A percentile compares a stretch with the other conserved stretches of the same genome.
These are phyloP conservation scores for Hoplostethus atlanticus DNA, from an alignment of 2,797 vertebrate genomes.

Conservation along the genomic window DNA sequence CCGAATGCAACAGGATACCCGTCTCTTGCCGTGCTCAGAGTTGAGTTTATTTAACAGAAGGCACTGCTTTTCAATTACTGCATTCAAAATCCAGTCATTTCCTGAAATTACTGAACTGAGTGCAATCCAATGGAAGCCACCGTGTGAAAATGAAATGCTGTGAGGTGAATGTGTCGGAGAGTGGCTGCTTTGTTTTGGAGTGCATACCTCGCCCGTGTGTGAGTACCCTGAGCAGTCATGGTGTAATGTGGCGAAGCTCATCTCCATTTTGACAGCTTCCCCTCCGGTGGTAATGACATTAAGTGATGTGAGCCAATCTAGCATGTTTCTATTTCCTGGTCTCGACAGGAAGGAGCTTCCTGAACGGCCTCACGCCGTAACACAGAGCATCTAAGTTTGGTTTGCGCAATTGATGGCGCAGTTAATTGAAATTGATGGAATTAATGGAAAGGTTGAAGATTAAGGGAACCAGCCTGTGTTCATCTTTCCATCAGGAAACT, in stretches of 20 bases:
- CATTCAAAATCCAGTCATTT: slow-evolving; percentile 56
- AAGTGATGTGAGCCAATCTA: slow-evolving; percentile 73
- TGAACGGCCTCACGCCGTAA: slow-evolving; percentile 65
- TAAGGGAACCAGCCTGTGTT: slow-evolving; percentile 30
- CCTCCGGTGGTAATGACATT: slow-evolving; percentile 72
- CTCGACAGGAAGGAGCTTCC: slow-evolving; percentile 41
- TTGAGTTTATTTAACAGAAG: slow-evolving; percentile 33
- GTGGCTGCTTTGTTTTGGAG: slow-evolving; percentile 40
- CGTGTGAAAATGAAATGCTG: slow-evolving; percentile 24
- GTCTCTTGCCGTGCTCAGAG: slow-evolving; percentile 15
- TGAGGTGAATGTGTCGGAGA: slow-evolving; percentile 23
- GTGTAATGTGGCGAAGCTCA: slow-evolving; percentile 59
- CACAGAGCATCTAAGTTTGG: slow-evolving; percentile 50
- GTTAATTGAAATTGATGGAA: slow-evolving; percentile 53
- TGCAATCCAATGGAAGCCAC: slow-evolving; percentile 19
- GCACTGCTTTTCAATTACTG: slow-evolving; percentile 44
- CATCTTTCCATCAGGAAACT: slow-evolving; percentile 28
- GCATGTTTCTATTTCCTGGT: slow-evolving; percentile 69
- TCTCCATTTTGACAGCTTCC: slow-evolving; percentile 77
- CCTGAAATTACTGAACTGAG: slow-evolving; percentile 58
- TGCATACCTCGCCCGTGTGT: slow-evolving; percentile 33
- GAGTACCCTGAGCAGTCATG: slow-evolving; percentile 50
- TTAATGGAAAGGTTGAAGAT: slow-evolving; percentile 45
- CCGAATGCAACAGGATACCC: slow-evolving; percentile 6
- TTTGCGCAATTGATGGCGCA: slow-evolving; percentile 40